Conservation (phyloP, 2,113 vertebrate species). For the Xyrauchen texanus region DNA sequence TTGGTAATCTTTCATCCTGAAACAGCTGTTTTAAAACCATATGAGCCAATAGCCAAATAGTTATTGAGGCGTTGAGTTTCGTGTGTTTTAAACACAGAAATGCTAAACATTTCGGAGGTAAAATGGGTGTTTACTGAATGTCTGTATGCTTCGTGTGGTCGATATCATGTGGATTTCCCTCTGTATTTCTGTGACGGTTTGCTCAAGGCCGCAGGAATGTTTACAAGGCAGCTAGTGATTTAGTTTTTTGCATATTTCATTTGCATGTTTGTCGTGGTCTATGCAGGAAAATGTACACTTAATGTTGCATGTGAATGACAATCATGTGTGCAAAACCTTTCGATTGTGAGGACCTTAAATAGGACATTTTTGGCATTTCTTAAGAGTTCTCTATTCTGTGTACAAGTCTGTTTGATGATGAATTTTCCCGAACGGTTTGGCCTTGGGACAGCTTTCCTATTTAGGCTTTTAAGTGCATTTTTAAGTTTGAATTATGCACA, state of each 20-base stretch:
- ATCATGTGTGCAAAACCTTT: neutral
- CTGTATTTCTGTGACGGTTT: neutral
- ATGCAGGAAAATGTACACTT: neutral
- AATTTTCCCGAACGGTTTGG: neutral
- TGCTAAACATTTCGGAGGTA: too few relatives aligned
- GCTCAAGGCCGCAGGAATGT: neutral
- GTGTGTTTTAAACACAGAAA: too few relatives aligned
- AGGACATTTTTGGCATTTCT: neutral
- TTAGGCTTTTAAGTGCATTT: too few relatives aligned
- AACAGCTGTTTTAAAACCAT: too few relatives aligned
- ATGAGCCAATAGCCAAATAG: too few relatives aligned
- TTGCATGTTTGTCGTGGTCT: conserved; percentile 2
- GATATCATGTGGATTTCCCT: neutral
- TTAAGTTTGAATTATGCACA: too few relatives aligned
- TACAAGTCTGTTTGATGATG: neutral
- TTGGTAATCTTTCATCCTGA: neutral
- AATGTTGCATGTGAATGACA: neutral
- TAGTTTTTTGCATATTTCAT: too few relatives aligned
- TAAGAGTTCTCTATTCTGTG: too few relatives aligned
- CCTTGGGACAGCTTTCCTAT: too few relatives aligned
- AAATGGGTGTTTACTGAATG: too few relatives aligned
- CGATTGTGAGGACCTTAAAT: neutral
- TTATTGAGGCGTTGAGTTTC: too few relatives aligned
- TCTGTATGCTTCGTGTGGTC: neutral
- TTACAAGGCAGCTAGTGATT: too few relatives aligned